A percentile compares a stretch with the other conserved stretches of the same genome.
Evolutionary conservation across 2,888 invertebrate species (phyloP).

Genomic region (Meghimatium bilineatum): DNA sequence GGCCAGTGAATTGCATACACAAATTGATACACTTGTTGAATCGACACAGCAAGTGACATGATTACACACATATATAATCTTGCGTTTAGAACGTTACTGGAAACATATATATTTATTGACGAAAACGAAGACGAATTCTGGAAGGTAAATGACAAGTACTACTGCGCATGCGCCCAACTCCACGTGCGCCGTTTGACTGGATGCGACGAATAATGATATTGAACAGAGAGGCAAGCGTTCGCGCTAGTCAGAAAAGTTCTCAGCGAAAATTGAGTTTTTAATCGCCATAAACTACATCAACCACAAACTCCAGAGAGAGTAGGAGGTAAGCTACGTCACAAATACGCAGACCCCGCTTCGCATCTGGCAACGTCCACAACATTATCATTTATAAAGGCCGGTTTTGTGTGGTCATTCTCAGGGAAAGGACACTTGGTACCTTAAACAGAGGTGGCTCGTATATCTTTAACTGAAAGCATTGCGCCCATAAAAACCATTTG

Average conservation of each 20-base stretch:
- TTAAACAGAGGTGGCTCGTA: neutral
- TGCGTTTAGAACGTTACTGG: neutral
- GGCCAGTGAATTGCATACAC: neutral
- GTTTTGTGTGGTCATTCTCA: neutral
- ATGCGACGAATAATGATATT: constrained; percentile 2
- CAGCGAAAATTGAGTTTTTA: neutral
- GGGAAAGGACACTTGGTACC: neutral
- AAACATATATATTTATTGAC: neutral
- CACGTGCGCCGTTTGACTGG: constrained; percentile 22
- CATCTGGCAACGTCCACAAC: neutral
- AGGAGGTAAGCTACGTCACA: neutral
- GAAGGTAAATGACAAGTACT: neutral
- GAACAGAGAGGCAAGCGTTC: neutral
- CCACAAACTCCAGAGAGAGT: constrained; percentile 5
- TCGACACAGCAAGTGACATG: neutral
- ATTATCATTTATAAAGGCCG: neutral
- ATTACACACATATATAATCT: no score
- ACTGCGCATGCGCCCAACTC: constrained; percentile 12
- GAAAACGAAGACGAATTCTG: neutral
- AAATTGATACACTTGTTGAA: neutral
- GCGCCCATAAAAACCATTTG: neutral
- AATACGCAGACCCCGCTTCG: neutral
- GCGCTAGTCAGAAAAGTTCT: neutral
- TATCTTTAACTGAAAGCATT: neutral
- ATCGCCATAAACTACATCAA: constrained; percentile 8